A percentile compares a stretch with the other conserved stretches of the same genome.
Evolutionary conservation across 2,113 vertebrate species (phyloP).

Genomic region (Neogobius melanostomus): DNA sequence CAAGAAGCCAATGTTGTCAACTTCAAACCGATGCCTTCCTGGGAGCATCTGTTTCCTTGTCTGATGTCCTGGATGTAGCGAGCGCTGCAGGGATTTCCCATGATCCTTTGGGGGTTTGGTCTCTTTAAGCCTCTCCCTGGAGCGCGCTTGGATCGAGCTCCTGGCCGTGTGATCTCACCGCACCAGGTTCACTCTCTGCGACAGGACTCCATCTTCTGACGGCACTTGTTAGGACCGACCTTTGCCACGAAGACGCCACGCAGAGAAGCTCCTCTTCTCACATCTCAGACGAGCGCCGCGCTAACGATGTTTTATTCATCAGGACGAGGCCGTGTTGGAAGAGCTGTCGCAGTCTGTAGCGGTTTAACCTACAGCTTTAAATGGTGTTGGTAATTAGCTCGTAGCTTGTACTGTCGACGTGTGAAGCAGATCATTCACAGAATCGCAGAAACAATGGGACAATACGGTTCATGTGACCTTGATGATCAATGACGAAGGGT

Average conservation of each 20-base stretch:
- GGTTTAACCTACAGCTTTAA: slow-evolving; percentile 72
- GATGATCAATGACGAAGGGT: slow-evolving; percentile 18
- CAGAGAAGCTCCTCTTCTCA: slow-evolving; percentile 31
- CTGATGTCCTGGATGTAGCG: background rate
- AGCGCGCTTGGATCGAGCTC: slow-evolving; percentile 11
- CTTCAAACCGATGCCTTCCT: background rate
- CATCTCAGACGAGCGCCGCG: slow-evolving; percentile 35
- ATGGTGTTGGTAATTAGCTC: slow-evolving; percentile 65
- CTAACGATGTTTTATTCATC: slow-evolving; percentile 72
- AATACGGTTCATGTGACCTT: slow-evolving; percentile 12
- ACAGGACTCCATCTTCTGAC: slow-evolving; percentile 50
- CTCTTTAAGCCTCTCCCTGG: slow-evolving; percentile 20
- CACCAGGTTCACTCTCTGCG: slow-evolving; percentile 42
- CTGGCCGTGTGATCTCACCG: slow-evolving; percentile 26
- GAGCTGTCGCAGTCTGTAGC: slow-evolving; percentile 72
- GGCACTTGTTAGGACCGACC: slow-evolving; percentile 46
- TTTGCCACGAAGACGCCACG: slow-evolving; percentile 22
- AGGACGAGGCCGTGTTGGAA: slow-evolving; percentile 38
- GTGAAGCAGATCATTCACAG: slow-evolving; percentile 43
- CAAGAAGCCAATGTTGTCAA: background rate
- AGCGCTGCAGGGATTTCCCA: slow-evolving; percentile 39
- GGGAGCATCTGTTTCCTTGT: background rate
- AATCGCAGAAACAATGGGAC: slow-evolving; percentile 29
- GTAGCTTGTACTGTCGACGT: background rate
- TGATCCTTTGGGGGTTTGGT: slow-evolving; percentile 47